These are phyloP conservation scores for Galerucella pusilla DNA, from an alignment of 2,888 invertebrate species.

Conservation along the genomic window DNA sequence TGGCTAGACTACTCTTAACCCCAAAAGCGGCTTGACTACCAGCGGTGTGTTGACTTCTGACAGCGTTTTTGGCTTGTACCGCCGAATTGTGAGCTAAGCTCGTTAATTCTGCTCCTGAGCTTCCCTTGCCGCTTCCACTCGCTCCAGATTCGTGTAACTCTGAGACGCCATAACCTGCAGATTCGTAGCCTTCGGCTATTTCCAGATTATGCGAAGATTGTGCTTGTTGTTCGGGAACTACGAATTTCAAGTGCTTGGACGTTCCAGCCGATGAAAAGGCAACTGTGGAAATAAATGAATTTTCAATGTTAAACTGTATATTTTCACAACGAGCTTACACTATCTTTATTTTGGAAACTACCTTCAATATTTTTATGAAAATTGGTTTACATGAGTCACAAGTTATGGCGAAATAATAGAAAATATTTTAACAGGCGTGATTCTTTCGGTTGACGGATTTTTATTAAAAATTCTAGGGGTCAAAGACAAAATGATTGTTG, in stretches of 20 bases:
- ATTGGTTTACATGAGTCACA: no score
- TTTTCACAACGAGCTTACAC: no score
- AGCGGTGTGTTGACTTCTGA: slow-evolving; percentile 75
- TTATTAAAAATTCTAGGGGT: no score
- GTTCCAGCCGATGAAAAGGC: slow-evolving; percentile 42
- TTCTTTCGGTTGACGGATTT: no score
- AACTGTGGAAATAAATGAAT: slow-evolving; percentile 33
- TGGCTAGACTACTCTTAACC: slow-evolving; percentile 78
- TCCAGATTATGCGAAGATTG: slow-evolving; percentile 37
- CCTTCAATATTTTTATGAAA: no score
- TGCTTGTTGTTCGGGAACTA: slow-evolving; percentile 50
- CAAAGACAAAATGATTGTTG: no score
- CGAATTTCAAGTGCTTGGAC: slow-evolving; percentile 33
- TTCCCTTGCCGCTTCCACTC: slow-evolving; percentile 22
- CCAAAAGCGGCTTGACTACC: slow-evolving; percentile 80
- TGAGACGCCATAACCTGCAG: slow-evolving; percentile 29
- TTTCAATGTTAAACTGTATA: no score
- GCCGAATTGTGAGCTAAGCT: slow-evolving; percentile 77
- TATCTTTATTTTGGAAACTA: no score
- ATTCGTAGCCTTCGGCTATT: slow-evolving; percentile 34
- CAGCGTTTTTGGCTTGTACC: slow-evolving; percentile 77
- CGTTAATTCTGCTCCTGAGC: slow-evolving; percentile 72
- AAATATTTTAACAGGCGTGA: no score
- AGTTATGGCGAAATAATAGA: no score
- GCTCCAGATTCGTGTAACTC: slow-evolving; percentile 15